These are phyloP conservation scores for Eleutherodactylus coqui DNA, from an alignment of 2,797 vertebrate genomes.

Conservation along the genomic window DNA sequence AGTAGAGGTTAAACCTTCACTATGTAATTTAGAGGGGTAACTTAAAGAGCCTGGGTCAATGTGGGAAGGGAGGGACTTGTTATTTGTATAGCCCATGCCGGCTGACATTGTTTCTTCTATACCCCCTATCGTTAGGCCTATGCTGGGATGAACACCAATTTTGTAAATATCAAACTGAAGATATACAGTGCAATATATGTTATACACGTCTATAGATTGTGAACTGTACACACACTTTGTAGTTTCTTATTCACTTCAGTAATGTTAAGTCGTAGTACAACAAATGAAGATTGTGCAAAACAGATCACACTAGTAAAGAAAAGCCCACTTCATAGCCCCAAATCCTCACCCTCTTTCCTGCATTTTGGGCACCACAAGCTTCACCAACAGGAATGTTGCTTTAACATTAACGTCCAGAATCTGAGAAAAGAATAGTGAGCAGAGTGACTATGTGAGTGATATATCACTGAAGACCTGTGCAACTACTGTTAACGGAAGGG, in stretches of 20 bases:
- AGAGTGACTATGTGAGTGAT: neutral
- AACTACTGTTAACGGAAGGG: neutral
- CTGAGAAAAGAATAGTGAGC: constrained; percentile 68
- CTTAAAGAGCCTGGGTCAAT: no score
- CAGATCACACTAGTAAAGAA: neutral
- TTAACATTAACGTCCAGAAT: constrained; percentile 86
- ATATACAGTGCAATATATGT: neutral
- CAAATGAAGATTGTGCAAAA: neutral
- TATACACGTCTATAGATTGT: neutral
- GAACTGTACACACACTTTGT: neutral
- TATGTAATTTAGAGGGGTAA: no score
- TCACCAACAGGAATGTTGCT: constrained; percentile 81
- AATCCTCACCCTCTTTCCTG: constrained; percentile 82
- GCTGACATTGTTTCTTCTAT: neutral
- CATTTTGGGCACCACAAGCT: constrained; percentile 86
- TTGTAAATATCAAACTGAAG: neutral
- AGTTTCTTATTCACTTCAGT: neutral
- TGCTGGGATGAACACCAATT: neutral
- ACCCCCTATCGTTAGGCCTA: neutral
- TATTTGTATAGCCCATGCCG: no score
- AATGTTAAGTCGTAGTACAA: no score
- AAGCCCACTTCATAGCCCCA: neutral
- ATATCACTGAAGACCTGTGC: neutral
- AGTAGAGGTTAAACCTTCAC: neutral
- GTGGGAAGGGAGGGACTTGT: no score